Conservation (phyloP, 2,113 vertebrate genomes). For the Ochotona princeps region DNA sequence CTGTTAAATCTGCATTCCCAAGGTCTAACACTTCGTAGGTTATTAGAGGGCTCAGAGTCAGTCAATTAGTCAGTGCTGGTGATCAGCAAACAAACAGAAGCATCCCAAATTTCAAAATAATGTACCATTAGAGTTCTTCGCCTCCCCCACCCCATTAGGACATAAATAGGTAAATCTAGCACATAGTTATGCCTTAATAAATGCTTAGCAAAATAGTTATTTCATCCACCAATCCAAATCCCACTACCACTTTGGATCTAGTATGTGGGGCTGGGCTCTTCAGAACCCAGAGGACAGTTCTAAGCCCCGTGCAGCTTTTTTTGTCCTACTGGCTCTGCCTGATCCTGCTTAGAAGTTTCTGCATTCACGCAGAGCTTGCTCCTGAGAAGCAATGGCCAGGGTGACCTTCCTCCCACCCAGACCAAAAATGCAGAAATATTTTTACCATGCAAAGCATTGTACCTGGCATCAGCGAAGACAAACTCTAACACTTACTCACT, state of each 20-base stretch:
- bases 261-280: neutral
- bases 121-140: neutral
- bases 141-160: conserved; percentile 16
- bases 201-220: conserved; percentile 1
- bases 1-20: conserved; percentile 6
- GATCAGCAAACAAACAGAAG: conserved; percentile 49
- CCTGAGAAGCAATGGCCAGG: neutral
- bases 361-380: neutral
- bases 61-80: conserved; percentile 51
- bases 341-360: neutral
- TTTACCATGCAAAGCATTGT: neutral
- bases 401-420: neutral
- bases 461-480: neutral
- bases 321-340: neutral
- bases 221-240: conserved; percentile 17
- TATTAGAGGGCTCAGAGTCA: conserved; percentile 1
- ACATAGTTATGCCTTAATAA: conserved; percentile 21
- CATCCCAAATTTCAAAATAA: conserved; percentile 23
- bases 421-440: neutral
- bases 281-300: neutral
- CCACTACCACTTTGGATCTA: neutral
- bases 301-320: neutral
- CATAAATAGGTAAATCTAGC: conserved; percentile 37
- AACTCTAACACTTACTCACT: neutral
- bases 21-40: conserved; percentile 53